Conservation (phyloP, 2,113 vertebrate genomes). For the Xenus cinereus region DNA sequence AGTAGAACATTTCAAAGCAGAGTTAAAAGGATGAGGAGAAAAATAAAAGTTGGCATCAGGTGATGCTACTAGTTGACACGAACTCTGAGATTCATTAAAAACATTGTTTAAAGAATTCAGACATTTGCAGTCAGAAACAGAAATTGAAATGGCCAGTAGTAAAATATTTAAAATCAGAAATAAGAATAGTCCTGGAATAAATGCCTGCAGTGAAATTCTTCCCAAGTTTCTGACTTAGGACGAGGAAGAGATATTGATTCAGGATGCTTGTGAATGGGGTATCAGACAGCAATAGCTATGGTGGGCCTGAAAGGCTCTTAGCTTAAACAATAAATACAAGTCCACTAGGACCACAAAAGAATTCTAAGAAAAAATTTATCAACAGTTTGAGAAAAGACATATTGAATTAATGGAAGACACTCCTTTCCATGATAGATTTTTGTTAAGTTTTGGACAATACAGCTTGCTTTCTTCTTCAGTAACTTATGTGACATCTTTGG, state of each 20-base stretch:
- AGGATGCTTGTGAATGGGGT: not conserved
- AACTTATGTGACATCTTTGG: not conserved
- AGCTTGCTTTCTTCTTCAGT: not conserved
- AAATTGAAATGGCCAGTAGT: not conserved
- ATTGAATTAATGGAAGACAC: not conserved
- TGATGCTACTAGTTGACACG: not conserved
- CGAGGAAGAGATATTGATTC: not conserved
- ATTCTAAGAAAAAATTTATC: not conserved
- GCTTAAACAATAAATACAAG: not conserved
- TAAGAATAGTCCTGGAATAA: not conserved
- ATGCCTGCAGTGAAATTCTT: not conserved
- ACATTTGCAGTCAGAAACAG: not conserved
- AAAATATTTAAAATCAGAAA: not conserved
- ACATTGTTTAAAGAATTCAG: not conserved
- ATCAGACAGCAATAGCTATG: not conserved
- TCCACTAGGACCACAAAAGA: not conserved
- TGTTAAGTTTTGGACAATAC: not conserved
- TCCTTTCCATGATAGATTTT: not conserved
- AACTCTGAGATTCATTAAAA: not conserved
- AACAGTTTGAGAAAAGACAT: not conserved
- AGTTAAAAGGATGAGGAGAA: not conserved
- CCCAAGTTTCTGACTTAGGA: not conserved
- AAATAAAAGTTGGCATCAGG: not conserved
- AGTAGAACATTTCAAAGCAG: slow-evolving; percentile 26
- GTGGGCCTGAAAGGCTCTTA: not conserved